Percentiles rank a stretch among this genome's conserved stretches.
These are phyloP conservation scores for Eolophus roseicapilla DNA, from an alignment of 2,113 vertebrate species.

Conservation along the genomic window DNA sequence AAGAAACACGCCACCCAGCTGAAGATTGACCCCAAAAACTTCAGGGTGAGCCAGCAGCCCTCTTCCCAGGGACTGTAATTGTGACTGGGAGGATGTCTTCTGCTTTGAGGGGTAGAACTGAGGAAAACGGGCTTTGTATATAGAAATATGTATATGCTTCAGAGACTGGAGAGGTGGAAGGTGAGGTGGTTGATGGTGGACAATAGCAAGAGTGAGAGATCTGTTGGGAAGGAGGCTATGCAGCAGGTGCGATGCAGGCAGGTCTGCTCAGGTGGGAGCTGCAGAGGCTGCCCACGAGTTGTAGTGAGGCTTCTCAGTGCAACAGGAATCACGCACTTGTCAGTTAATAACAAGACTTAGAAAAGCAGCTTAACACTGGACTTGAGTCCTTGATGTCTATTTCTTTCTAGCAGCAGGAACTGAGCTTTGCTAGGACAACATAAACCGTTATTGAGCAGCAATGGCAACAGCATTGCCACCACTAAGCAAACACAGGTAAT, in stretches of 20 bases:
- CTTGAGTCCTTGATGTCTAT: background rate
- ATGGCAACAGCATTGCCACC: background rate
- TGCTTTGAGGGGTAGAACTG: background rate
- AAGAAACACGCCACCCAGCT: constrained; percentile 62
- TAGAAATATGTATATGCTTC: background rate
- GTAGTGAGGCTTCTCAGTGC: background rate
- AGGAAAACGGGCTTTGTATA: background rate
- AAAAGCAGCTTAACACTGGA: background rate
- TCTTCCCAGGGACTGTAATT: background rate
- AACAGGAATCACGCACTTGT: background rate
- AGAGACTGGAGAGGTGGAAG: background rate
- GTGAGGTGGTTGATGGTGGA: background rate
- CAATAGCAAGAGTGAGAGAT: background rate
- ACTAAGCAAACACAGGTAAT: background rate
- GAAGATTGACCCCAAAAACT: constrained; percentile 64
- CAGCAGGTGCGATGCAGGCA: background rate
- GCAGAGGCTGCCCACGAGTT: background rate
- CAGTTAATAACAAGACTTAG: background rate
- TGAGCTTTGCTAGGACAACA: background rate
- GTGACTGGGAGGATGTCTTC: background rate
- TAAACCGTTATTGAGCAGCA: background rate
- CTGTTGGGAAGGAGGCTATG: background rate
- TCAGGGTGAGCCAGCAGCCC: constrained; percentile 41
- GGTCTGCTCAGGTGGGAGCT: background rate
- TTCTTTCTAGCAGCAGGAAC: background rate